Conservation (phyloP, 2,113 vertebrate species). For the Erythrocercus mccallii region DNA sequence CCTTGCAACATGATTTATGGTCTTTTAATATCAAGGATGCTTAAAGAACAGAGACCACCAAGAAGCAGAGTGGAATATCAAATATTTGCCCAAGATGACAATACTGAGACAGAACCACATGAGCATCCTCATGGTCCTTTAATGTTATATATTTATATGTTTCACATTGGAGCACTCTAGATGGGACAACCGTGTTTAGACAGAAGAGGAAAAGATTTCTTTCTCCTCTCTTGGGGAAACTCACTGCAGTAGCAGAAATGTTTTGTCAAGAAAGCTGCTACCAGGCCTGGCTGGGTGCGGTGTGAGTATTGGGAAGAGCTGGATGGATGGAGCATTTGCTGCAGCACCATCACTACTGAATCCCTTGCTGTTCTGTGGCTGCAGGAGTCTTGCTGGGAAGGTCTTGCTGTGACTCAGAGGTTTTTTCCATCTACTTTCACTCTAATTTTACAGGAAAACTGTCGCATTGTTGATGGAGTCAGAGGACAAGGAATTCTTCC, state of each 20-base stretch:
- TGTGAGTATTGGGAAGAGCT: background rate
- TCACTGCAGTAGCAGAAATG: background rate
- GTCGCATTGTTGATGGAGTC: background rate
- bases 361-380: background rate
- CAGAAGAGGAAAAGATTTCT: background rate
- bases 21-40: background rate
- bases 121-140: background rate
- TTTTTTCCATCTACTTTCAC: background rate
- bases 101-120: background rate
- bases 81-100: background rate
- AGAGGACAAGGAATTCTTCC: background rate
- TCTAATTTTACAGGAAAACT: background rate
- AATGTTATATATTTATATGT: background rate
- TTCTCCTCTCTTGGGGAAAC: background rate
- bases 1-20: background rate
- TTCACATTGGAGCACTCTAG: background rate
- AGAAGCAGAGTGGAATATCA: background rate
- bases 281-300: background rate
- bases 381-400: background rate
- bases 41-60: background rate
- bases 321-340: background rate
- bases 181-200: background rate
- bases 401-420: background rate
- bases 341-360: background rate
- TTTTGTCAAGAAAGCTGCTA: background rate